Evolutionary conservation across 2,797 vertebrate genomes (phyloP).

Genomic region (Babyrousa celebensis): DNA sequence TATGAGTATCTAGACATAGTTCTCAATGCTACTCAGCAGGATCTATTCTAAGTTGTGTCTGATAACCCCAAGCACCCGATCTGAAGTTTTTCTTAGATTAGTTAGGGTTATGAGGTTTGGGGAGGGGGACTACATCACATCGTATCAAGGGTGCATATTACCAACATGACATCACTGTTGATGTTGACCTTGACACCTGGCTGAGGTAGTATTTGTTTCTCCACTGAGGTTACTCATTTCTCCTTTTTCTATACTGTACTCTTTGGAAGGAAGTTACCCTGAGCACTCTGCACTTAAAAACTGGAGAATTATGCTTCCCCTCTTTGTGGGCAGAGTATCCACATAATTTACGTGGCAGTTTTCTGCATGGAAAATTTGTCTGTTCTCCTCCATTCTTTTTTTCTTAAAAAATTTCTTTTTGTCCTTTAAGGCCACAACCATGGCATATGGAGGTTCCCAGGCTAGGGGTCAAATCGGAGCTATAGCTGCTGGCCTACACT

Average conservation of each 20-base stretch:
- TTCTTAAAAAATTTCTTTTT: too few relatives aligned
- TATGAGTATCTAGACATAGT: too few relatives aligned
- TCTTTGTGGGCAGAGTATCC: not conserved
- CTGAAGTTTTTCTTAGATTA: slow-evolving; percentile 23
- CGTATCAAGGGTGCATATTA: not conserved
- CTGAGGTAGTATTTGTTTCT: not conserved
- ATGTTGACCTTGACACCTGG: not conserved
- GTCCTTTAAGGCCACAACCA: too few relatives aligned
- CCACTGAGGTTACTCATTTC: not conserved
- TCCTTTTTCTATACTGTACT: not conserved
- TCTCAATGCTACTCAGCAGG: too few relatives aligned
- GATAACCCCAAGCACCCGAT: too few relatives aligned
- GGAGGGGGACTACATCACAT: not conserved
- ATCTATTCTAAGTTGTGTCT: too few relatives aligned
- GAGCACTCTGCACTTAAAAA: not conserved
- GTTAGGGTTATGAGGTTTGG: not conserved
- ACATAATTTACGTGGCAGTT: not conserved
- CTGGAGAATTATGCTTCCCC: not conserved
- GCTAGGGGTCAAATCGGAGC: too few relatives aligned
- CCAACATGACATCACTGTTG: not conserved
- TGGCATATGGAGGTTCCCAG: too few relatives aligned
- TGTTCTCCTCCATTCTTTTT: not conserved
- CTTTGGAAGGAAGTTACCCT: not conserved
- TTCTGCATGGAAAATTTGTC: not conserved
- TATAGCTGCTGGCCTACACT: too few relatives aligned